phyloP scores from a whole-genome alignment of 2,888 invertebrate genomes.

The Syritta pipiens region DNA sequence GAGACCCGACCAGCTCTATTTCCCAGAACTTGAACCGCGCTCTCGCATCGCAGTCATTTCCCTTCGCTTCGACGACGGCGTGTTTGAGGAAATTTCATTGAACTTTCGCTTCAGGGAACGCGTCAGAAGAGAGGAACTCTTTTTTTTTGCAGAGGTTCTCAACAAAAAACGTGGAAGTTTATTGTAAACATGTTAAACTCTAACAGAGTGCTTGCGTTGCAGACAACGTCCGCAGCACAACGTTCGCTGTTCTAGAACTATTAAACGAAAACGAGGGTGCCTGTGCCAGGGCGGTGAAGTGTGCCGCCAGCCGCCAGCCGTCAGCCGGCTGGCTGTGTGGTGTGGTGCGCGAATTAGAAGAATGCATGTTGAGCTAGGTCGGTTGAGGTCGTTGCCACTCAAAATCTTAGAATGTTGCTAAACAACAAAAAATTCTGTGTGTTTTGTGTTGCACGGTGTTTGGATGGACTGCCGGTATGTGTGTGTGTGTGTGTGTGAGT shows the following conservation, averaged over 20 bases:
- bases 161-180: slow-evolving; percentile 18
- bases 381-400: slow-evolving; percentile 69
- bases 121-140: slow-evolving; percentile 7
- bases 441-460: slow-evolving; percentile 44
- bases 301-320: slow-evolving; percentile 13
- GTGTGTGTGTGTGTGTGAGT: background rate
- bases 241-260: slow-evolving; percentile 41
- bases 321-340: slow-evolving; percentile 14
- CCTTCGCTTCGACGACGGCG: slow-evolving; percentile 38
- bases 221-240: too few relatives aligned
- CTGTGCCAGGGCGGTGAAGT: slow-evolving; percentile 24
- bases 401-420: slow-evolving; percentile 69
- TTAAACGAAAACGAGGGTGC: slow-evolving; percentile 33
- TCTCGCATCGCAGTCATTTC: slow-evolving; percentile 36
- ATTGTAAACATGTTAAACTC: slow-evolving; percentile 32
- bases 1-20: background rate
- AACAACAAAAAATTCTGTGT: slow-evolving; percentile 36
- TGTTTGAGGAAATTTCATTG: slow-evolving; percentile 62
- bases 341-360: slow-evolving; percentile 65
- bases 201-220: slow-evolving; percentile 47
- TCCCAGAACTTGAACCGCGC: slow-evolving; percentile 22
- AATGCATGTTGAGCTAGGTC: slow-evolving; percentile 69
- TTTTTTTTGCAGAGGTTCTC: background rate
- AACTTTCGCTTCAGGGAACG: slow-evolving; percentile 52
- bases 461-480: background rate